Evolutionary conservation across 2,888 invertebrate genomes (phyloP).

Genomic region (Eugnorisma glareosa): DNA sequence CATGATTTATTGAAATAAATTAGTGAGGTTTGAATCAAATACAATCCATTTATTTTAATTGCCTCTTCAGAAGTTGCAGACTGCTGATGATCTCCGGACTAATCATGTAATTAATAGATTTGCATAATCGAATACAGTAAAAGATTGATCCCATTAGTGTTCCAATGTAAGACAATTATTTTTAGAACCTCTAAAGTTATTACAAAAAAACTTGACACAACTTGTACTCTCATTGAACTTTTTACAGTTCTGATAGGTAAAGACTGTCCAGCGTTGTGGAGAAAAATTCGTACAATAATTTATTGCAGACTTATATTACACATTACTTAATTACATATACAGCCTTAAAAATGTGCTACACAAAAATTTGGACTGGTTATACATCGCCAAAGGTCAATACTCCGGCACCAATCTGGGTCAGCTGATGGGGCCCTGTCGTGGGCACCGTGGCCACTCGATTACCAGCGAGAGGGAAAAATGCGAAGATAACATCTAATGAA

Average conservation of each 20-base stretch:
- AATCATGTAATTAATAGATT: conserved; percentile 34
- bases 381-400: conserved; percentile 81
- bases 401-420: conserved; percentile 80
- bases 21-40: not conserved
- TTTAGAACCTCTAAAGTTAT: not conserved
- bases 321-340: conserved; percentile 25
- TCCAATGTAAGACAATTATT: not conserved
- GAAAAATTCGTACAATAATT: not conserved
- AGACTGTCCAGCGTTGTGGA: not conserved
- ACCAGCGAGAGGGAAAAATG: conserved; percentile 63
- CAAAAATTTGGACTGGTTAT: conserved; percentile 79
- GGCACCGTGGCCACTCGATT: conserved; percentile 55
- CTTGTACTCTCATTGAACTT: not conserved
- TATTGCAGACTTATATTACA: conserved; percentile 11
- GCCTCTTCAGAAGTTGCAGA: not conserved
- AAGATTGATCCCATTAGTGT: conserved; percentile 4
- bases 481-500: conserved; percentile 39
- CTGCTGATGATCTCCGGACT: conserved; percentile 7
- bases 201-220: too few relatives aligned
- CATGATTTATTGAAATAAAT: conserved; percentile 40
- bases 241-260: not conserved
- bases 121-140: conserved; percentile 7
- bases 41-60: conserved; percentile 10
- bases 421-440: conserved; percentile 72
- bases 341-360: conserved; percentile 67